phyloP scores from a whole-genome alignment of 1,140 invertebrate species.

The Micrasema longulum region DNA sequence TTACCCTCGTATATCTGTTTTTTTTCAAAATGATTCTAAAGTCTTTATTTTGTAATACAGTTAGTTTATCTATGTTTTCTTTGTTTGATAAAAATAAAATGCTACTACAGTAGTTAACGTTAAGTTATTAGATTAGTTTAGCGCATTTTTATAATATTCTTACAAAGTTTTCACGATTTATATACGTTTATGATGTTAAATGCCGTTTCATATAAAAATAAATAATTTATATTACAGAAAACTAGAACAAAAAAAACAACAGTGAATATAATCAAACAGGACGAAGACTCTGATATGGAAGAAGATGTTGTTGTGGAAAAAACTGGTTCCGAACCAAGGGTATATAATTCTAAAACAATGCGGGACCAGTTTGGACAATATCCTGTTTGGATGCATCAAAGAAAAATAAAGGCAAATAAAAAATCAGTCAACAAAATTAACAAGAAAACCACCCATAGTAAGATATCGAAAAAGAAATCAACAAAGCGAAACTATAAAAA shows the following conservation, averaged over 20 bases:
- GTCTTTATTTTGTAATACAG: too few relatives aligned
- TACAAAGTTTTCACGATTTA: too few relatives aligned
- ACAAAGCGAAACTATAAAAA: conserved; percentile 21
- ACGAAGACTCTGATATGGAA: conserved; percentile 56
- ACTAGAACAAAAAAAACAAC: conserved; percentile 21
- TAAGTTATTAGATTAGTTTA: too few relatives aligned
- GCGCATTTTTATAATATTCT: too few relatives aligned
- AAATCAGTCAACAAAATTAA: conserved; percentile 13
- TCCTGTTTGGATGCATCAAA: conserved; percentile 72
- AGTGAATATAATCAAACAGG: conserved; percentile 55
- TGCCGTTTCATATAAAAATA: too few relatives aligned
- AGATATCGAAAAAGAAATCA: conserved; percentile 30
- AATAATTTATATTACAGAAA: too few relatives aligned
- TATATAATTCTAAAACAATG: conserved; percentile 72
- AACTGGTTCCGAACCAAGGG: conserved; percentile 61
- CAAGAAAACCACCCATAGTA: conserved; percentile 28
- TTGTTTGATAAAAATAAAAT: too few relatives aligned
- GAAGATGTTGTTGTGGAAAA: conserved; percentile 58
- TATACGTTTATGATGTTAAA: too few relatives aligned
- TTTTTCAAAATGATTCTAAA: too few relatives aligned
- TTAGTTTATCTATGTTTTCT: too few relatives aligned
- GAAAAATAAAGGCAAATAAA: conserved; percentile 59
- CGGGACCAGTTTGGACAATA: conserved; percentile 74
- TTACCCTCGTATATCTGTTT: too few relatives aligned
- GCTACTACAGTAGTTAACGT: too few relatives aligned